These are phyloP conservation scores for Labroides dimidiatus DNA, from an alignment of 2,797 vertebrate species.

Conservation along the genomic window DNA sequence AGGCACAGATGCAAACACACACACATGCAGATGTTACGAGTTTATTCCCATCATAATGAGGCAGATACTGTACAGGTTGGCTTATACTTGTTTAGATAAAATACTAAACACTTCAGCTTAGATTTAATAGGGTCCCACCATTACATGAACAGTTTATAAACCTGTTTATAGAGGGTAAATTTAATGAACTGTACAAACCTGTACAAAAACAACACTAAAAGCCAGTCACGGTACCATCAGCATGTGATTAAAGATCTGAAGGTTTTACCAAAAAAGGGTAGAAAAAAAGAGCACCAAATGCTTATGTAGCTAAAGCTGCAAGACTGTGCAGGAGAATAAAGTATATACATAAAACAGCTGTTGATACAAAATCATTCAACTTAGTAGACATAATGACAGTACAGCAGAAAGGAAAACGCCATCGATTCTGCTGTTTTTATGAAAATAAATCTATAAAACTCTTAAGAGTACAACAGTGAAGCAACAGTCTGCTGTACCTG, in stretches of 20 bases:
- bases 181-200: conserved; percentile 27
- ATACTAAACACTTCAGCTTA: conserved; percentile 70
- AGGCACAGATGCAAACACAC: conserved; percentile 64
- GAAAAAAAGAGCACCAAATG: background rate
- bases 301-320: background rate
- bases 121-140: conserved; percentile 64
- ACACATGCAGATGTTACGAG: conserved; percentile 75
- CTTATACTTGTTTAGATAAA: conserved; percentile 70
- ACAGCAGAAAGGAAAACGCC: conserved; percentile 20
- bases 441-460: conserved; percentile 44
- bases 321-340: conserved; percentile 1
- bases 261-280: too few species aligned
- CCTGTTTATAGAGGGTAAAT: conserved; percentile 20
- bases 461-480: conserved; percentile 33
- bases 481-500: conserved; percentile 31
- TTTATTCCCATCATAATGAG: conserved; percentile 77
- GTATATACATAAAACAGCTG: background rate
- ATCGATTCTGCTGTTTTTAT: conserved; percentile 39
- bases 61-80: conserved; percentile 74
- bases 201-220: conserved; percentile 25
- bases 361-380: conserved; percentile 18
- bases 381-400: conserved; percentile 3
- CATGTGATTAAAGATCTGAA: background rate
- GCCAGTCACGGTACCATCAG: background rate
- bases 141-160: conserved; percentile 45